Evolutionary conservation across 2,113 vertebrate species (phyloP).

Genomic region (Lepisosteus oculatus): DNA sequence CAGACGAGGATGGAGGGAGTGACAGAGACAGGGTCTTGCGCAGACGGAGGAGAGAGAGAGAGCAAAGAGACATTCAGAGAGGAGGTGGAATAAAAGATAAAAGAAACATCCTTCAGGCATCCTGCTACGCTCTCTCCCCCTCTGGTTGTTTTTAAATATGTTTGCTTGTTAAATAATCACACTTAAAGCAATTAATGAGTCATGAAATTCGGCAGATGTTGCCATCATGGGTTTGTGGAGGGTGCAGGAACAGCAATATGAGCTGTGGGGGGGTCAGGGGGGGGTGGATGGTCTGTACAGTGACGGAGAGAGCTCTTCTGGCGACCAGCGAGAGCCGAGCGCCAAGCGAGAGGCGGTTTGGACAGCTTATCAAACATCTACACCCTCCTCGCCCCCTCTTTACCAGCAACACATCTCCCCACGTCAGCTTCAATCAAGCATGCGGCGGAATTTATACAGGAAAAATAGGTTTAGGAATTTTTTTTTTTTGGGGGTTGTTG

Average conservation of each 20-base stretch:
- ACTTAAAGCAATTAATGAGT: constrained; percentile 40
- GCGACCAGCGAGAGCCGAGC: too few relatives aligned
- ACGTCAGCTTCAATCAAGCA: too few relatives aligned
- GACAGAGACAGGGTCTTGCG: not conserved
- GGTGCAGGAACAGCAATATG: not conserved
- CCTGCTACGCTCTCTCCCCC: not conserved
- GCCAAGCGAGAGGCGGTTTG: too few relatives aligned
- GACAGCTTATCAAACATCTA: too few relatives aligned
- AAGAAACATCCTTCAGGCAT: not conserved
- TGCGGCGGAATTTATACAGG: too few relatives aligned
- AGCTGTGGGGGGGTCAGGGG: constrained; percentile 25
- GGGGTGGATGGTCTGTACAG: constrained; percentile 22
- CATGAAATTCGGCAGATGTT: constrained; percentile 40
- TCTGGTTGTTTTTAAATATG: not conserved
- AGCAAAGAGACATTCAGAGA: constrained; percentile 8
- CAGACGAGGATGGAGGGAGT: not conserved
- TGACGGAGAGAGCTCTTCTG: not conserved
- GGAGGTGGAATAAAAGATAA: not conserved
- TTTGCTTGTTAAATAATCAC: constrained; percentile 40
- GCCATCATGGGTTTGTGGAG: constrained; percentile 17
- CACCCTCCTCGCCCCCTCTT: too few relatives aligned
- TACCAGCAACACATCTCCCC: too few relatives aligned
- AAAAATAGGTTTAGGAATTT: too few relatives aligned
- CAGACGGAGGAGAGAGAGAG: constrained; percentile 11
- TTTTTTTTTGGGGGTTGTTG: too few relatives aligned